Evolutionary conservation across 2,888 invertebrate genomes (phyloP).

Genomic region (Chymomyza caudatula): DNA sequence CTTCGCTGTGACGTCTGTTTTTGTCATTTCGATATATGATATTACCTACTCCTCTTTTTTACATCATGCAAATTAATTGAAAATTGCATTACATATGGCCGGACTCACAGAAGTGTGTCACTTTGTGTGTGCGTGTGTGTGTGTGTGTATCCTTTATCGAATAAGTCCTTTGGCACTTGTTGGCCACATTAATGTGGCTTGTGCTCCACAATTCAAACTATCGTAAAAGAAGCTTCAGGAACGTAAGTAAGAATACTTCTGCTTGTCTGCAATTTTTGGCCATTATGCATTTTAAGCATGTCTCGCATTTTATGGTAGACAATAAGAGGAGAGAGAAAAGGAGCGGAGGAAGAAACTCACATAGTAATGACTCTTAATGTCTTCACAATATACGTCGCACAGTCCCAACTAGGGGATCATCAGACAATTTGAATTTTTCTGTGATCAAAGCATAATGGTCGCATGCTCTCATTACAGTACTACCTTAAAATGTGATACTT

Average conservation of each 20-base stretch:
- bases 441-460: background rate
- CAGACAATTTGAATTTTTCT: background rate
- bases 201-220: background rate
- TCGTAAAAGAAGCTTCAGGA: background rate
- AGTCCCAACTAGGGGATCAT: background rate
- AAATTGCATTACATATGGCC: constrained; percentile 32
- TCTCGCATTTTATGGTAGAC: no score
- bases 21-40: constrained; percentile 45
- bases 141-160: background rate
- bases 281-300: no score
- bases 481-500: background rate
- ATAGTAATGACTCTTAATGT: background rate
- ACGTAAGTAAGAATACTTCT: background rate
- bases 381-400: background rate
- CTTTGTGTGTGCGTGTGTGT: no score
- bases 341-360: background rate
- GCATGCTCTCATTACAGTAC: background rate
- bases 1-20: constrained; percentile 33
- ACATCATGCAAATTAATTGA: constrained; percentile 50
- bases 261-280: background rate
- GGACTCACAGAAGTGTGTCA: no score
- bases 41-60: background rate
- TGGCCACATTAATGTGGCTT: background rate
- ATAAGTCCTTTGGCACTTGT: background rate
- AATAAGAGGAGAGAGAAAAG: background rate